These are phyloP conservation scores for Phalacrocorax brasilianus DNA, from an alignment of 2,113 vertebrate genomes.

Conservation along the genomic window DNA sequence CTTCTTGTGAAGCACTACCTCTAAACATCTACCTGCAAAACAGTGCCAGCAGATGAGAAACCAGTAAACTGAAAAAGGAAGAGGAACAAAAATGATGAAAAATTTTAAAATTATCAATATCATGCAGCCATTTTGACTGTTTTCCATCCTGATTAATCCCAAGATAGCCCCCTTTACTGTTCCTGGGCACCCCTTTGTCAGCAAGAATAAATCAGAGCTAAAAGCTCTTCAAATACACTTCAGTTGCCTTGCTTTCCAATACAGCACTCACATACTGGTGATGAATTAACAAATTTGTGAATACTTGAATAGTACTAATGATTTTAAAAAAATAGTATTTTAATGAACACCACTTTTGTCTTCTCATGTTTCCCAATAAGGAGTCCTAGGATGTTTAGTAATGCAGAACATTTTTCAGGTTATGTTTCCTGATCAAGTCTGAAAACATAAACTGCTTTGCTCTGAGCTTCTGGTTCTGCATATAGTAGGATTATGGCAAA, in stretches of 20 bases:
- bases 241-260: background rate
- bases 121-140: background rate
- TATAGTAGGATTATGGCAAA: conserved; percentile 70
- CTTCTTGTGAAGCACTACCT: background rate
- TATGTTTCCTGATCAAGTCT: conserved; percentile 36
- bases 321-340: background rate
- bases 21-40: background rate
- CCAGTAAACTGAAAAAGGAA: background rate
- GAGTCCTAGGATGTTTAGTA: background rate
- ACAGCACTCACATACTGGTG: background rate
- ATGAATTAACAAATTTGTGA: background rate
- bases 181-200: background rate
- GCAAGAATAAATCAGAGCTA: background rate
- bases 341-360: background rate
- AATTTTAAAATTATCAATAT: background rate
- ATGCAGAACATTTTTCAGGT: background rate
- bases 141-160: background rate
- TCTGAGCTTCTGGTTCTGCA: conserved; percentile 51
- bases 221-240: background rate
- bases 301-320: background rate
- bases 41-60: background rate
- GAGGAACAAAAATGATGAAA: background rate
- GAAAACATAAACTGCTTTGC: conserved; percentile 25
- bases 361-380: background rate
- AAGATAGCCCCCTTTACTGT: background rate